Base-by-base conservation (phyloP, 2,113 vertebrate genomes). In the Hiodon tergisus region DNA sequence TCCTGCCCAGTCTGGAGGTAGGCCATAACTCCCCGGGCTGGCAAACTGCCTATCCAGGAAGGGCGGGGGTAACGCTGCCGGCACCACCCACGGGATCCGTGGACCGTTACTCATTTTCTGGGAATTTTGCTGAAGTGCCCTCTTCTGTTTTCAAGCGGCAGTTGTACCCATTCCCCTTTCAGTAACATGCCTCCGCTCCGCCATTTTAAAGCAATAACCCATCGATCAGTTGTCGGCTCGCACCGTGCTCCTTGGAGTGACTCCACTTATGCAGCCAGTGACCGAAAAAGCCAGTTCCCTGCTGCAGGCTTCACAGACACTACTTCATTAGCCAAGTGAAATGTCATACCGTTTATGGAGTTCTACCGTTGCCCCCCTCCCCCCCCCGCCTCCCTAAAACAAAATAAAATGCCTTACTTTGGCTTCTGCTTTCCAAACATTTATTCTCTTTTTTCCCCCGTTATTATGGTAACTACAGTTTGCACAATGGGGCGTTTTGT, bases 121-220 rank as follows among this genome's bases (percentile, higher is more conserved):
- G 61, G 60, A 65, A 57, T 54, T 10, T 61, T 13, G 13, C n/a
- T 65, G 11, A 55, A 76, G 69, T 71, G 69, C 14, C 69, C 75
- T 76, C 68, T 71, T 57, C 11, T 55, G 13, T 13, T 76, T 71
- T 66, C 10, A n/a, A 76, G 69, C 11, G 66, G 68, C 68, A 14
- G 69, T 71, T 71, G 69, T 65, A 71, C 75, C 48, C 14, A 16
- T 67, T 62, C 68, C 66, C 73, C 65, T 62, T 67, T 68, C 47
- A 31, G 4, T 14, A 54, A 11, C 14, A 62, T 74, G 17, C 63
- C 54, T 59, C 73, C 54, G 13, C 9, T 48, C 53, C 58, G 59
- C 66, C 46, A 75, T 68, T 75, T 68, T 52, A 68, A 75, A 75
- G 55, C n/a, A 67, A 57, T 68, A 68, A 59, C 73, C 66, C 65